Evolutionary conservation across 2,113 vertebrate species (phyloP).

Genomic region (Scomber scombrus): DNA sequence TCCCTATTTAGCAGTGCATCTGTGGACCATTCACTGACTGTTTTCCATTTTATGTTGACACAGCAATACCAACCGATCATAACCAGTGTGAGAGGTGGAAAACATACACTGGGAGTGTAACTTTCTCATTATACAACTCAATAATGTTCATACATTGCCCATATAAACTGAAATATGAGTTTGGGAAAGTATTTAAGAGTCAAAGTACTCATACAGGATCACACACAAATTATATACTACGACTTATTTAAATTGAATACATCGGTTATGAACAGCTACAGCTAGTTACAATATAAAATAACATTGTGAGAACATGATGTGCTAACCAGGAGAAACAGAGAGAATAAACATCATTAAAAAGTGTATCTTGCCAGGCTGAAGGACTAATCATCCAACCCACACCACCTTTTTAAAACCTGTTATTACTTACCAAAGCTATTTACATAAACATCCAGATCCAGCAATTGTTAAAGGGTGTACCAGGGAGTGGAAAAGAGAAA

Average conservation of each 20-base stretch:
- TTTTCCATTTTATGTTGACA: constrained; percentile 47
- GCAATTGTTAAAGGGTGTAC: constrained; percentile 61
- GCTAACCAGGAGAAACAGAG: constrained; percentile 22
- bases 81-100: constrained; percentile 44
- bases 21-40: constrained; percentile 16
- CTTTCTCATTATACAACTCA: constrained; percentile 26
- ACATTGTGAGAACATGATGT: constrained; percentile 18
- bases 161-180: constrained; percentile 49
- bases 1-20: constrained; percentile 40
- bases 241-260: no score
- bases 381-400: constrained; percentile 57
- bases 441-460: constrained; percentile 72
- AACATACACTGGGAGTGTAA: constrained; percentile 19
- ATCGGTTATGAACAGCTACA: background rate
- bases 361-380: constrained; percentile 44
- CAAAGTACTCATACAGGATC: background rate
- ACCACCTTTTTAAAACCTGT: constrained; percentile 50
- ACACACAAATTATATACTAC: background rate
- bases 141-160: constrained; percentile 55
- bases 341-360: constrained; percentile 67
- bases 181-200: constrained; percentile 37
- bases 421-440: constrained; percentile 70
- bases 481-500: constrained; percentile 66
- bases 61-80: constrained; percentile 46
- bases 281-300: constrained; percentile 10